Conservation (phyloP, 2,797 vertebrate genomes). For the Aselliscus stoliczkanus region DNA sequence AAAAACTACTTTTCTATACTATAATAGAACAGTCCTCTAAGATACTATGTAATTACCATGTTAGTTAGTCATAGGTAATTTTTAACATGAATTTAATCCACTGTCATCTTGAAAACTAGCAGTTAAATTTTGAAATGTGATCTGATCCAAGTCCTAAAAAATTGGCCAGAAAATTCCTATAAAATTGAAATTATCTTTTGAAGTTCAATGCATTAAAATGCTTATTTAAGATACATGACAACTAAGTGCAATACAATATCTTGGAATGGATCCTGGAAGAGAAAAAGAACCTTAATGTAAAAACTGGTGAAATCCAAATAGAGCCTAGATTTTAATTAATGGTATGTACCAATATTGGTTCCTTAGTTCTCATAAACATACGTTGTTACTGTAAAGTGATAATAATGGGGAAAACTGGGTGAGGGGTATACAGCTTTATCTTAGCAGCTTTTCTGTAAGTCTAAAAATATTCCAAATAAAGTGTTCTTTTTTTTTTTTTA, state of each 20-base stretch:
- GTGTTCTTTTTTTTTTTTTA: neutral
- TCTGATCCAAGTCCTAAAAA: neutral
- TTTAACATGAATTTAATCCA: conserved; percentile 22
- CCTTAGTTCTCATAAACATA: neutral
- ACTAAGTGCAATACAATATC: neutral
- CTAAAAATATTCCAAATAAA: conserved; percentile 3
- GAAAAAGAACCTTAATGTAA: neutral
- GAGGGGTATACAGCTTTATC: neutral
- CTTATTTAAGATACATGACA: neutral
- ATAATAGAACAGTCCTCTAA: neutral
- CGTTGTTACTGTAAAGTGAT: neutral
- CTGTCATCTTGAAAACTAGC: neutral
- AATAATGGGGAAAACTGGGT: neutral
- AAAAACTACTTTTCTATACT: neutral
- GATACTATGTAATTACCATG: neutral
- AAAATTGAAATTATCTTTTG: conserved; percentile 21
- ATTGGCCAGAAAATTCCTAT: neutral
- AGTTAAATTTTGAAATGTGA: conserved; percentile 28
- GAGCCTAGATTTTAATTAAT: neutral
- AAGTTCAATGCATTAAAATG: conserved; percentile 20
- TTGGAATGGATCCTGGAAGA: neutral
- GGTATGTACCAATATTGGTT: neutral
- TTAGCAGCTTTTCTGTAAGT: neutral
- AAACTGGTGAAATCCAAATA: conserved; percentile 15
- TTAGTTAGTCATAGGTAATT: neutral